Percentiles rank a stretch among this genome's conserved stretches.
phyloP scores from a whole-genome alignment of 2,888 invertebrate species.

The Pseudococcus longispinus region DNA sequence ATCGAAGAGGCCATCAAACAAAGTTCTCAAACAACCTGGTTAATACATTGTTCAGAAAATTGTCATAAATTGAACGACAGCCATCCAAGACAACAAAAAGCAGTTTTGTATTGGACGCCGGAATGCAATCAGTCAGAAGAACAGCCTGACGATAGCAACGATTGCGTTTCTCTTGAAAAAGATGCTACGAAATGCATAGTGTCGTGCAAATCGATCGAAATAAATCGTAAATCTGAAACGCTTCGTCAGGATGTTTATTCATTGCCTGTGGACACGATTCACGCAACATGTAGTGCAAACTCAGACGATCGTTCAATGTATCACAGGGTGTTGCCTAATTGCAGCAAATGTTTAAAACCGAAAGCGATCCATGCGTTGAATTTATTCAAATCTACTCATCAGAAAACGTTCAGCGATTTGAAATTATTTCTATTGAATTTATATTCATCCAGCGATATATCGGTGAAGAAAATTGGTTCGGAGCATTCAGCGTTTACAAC shows the following conservation, averaged over 20 bases:
- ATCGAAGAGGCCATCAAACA: constrained; percentile 49
- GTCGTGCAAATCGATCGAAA: constrained; percentile 29
- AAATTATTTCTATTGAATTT: constrained; percentile 46
- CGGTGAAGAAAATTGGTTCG: constrained; percentile 45
- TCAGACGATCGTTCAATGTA: background rate
- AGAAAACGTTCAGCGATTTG: constrained; percentile 42
- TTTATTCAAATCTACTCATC: constrained; percentile 34
- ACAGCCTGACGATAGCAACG: background rate
- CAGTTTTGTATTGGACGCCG: constrained; percentile 13
- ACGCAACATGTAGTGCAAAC: background rate
- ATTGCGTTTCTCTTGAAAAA: background rate
- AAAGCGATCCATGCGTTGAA: constrained; percentile 47
- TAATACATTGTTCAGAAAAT: constrained; percentile 43
- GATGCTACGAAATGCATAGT: background rate
- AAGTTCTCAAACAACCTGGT: constrained; percentile 37
- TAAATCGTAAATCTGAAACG: background rate
- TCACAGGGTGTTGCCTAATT: background rate
- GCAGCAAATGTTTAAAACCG: constrained; percentile 38
- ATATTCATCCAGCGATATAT: constrained; percentile 41
- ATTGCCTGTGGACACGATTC: constrained; percentile 40
- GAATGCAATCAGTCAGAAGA: background rate
- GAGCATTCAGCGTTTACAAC: constrained; percentile 47
- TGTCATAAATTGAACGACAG: background rate
- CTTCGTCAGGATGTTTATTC: constrained; percentile 38
- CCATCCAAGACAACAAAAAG: background rate